Evolutionary conservation across 2,797 vertebrate species (phyloP), one percentile per base, ranked within the genome.

Genomic region (Channa striata): DNA sequence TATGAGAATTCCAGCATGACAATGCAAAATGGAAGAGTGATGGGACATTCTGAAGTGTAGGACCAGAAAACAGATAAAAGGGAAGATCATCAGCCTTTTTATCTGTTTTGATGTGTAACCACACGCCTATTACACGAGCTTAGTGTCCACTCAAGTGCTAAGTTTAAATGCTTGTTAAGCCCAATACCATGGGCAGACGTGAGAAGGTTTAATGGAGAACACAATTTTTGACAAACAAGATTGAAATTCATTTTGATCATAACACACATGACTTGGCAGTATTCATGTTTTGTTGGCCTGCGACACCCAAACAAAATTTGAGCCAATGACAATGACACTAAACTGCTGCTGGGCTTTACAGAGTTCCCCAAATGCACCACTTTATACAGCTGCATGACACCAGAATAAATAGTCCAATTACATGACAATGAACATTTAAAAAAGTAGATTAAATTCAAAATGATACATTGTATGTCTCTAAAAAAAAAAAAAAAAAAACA

Each of bases 351-450:
- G 74, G 71, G 54, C 59, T 47, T 63, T 23, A 39, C 43, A 63
- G 56, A 59, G 53, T 82, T 77, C 70, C 72, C 51, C 74, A 54
- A 84, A 89, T 56, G 70, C 72, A 88, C 84, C 78, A 62, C 69
- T 85, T 78, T 63, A 52, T 65, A 84, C 83, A 87, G 82, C 85
- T 87, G 83, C 82, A 86, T 89, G 74, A 88, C 74, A 87, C 83
- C 78, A 86, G 72, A 89, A 92, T 87, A 90, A 91, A 91, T 89
- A 91, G 79, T 85, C 82, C 75, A 87, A 88, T 87, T 85, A 84
- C 73, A 84, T 81, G 80, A 86, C 75, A 84, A 79, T 70, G 77
- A 92, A 90, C 80, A 91, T 77, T 72, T 40, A 74, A 77, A 83
- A 68, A 75, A 85, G 48, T 11, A 57, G 84, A 83, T 70, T 25